Base-by-base conservation (phyloP, 2,888 invertebrate species). In the Eurytoma californica region DNA sequence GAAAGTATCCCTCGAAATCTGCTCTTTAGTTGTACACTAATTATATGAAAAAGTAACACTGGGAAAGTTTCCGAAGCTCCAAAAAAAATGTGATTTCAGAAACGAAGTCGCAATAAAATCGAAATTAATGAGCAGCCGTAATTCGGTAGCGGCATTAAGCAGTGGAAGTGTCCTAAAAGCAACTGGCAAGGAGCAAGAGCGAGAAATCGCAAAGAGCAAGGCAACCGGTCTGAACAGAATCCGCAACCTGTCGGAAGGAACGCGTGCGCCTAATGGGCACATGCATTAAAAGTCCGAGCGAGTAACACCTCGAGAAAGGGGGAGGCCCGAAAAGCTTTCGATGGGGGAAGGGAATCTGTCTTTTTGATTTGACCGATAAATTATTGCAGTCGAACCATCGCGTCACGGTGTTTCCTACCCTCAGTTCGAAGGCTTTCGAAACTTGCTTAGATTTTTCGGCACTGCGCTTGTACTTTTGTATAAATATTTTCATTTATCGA, bases 351-450 rank as follows among this genome's bases (percentile, higher is more conserved):
- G n/a, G 58, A 70, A 47, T 58, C 69, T 24, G 58, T 39, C 51
- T 16, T 51, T 20, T 3, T 13, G 20, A 24, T 39, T 69, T 47
- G 51, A 70, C 66, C 66, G 70, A 63, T 58, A 70, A 72, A 72
- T 65, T 66, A 66, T 70, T 53, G 57, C 55, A 49, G 68, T 68
- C 68, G 65, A 30, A 5, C 73, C 30, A 16, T 13, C 60, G 16
- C 28, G 7, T 53, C 4, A 20, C 53, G 55, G 9, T n/a, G n/a
- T 61, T 16, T 51, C 24, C 24, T 24, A 24, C 24, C 24, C 24
- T 24, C 24, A 2, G 28, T 28, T 28, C 47, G 2, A 12, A 55
- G 30, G 57, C 51, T n/a, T 68, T 55, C 7, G 55, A 30, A 55
- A 30, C 16, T 57, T 24, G 13, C 28, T 47, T 16, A 12, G n/a